Conservation (phyloP, 2,113 vertebrate species). For the Perca flavescens region DNA sequence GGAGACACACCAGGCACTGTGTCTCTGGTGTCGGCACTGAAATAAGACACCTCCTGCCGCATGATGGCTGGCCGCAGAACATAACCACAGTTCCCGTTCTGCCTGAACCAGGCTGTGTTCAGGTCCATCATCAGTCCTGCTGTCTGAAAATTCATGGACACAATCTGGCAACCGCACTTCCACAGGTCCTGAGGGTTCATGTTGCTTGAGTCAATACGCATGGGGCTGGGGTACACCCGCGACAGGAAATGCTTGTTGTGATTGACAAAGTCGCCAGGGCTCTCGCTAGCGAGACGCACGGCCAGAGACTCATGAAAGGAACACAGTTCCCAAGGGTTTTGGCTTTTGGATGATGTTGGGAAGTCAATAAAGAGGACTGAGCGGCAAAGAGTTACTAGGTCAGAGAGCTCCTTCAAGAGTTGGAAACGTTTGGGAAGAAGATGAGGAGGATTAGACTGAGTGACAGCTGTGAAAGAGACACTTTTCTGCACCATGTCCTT, state of each 20-base stretch:
- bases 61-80: conserved; percentile 95
- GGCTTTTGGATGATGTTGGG: conserved; percentile 88
- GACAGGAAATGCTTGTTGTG: conserved; percentile 95
- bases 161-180: conserved; percentile 96
- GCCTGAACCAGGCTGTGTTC: conserved; percentile 94
- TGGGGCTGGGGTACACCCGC: conserved; percentile 91
- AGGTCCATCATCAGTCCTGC: conserved; percentile 97
- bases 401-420: conserved; percentile 91
- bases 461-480: background rate
- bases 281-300: conserved; percentile 88
- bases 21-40: conserved; percentile 93
- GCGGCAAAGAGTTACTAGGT: conserved; percentile 91
- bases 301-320: conserved; percentile 93
- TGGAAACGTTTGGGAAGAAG: conserved; percentile 84
- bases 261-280: conserved; percentile 93
- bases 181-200: conserved; percentile 97
- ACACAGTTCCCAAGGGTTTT: conserved; percentile 94
- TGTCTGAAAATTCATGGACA: conserved; percentile 96
- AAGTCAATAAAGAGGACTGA: conserved; percentile 91
- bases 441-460: conserved; percentile 39
- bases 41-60: conserved; percentile 95
- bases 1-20: conserved; percentile 93
- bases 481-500: conserved; percentile 72
- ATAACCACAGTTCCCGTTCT: conserved; percentile 94
- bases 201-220: conserved; percentile 95